Conservation (phyloP, 1,140 invertebrate species). For the Dinothrombium tinctorium region DNA sequence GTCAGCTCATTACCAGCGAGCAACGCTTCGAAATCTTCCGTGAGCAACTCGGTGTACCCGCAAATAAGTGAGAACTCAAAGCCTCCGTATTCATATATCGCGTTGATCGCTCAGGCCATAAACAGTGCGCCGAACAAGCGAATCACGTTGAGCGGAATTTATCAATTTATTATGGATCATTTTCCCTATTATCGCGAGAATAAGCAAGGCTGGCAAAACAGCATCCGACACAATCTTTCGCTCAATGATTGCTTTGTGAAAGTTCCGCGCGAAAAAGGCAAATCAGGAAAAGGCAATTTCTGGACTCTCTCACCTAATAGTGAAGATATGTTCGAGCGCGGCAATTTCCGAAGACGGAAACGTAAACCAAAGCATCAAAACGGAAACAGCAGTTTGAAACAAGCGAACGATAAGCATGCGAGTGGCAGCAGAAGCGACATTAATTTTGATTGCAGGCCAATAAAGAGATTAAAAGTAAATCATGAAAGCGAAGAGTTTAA, state of each 20-base stretch:
- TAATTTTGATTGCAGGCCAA: too few species aligned
- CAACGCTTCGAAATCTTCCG: too few species aligned
- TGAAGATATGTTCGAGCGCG: conserved; percentile 99
- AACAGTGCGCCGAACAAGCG: conserved; percentile 74
- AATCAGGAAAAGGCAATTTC: conserved; percentile 85
- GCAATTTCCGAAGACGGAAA: conserved; percentile 83
- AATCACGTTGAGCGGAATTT: conserved; percentile 90
- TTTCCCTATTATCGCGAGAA: conserved; percentile 96
- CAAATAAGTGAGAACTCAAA: conserved; percentile 1
- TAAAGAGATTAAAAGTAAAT: too few species aligned
- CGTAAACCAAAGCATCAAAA: too few species aligned
- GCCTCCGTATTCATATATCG: conserved; percentile 97
- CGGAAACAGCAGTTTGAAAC: too few species aligned
- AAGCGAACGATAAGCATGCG: too few species aligned
- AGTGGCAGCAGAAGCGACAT: too few species aligned
- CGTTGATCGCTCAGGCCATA: conserved; percentile 93
- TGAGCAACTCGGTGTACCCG: too few species aligned
- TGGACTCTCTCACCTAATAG: conserved; percentile 95
- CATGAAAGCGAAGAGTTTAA: too few species aligned
- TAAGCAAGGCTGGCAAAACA: conserved; percentile 68
- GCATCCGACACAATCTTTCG: conserved; percentile 82
- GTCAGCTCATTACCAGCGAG: too few species aligned
- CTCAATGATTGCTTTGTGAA: conserved; percentile 98
- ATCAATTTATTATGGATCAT: conserved; percentile 92
- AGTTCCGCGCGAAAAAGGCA: conserved; percentile 70